Conservation (phyloP, 2,113 vertebrate species). For the Pygoscelis antarcticus region DNA sequence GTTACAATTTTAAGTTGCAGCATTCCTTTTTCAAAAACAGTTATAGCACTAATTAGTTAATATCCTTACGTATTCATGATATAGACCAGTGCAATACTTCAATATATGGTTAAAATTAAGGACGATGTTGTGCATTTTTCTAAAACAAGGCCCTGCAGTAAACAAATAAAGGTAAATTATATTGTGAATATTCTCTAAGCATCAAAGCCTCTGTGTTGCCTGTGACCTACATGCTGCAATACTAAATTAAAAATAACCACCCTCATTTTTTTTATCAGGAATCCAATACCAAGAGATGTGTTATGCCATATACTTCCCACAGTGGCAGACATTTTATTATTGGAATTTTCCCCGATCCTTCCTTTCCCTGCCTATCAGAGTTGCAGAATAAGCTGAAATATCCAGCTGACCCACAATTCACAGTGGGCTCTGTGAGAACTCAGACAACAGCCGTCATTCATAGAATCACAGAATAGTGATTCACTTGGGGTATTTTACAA, state of each 20-base stretch:
- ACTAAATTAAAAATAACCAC: not conserved
- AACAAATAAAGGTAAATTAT: not conserved
- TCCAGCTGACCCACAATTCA: slow-evolving; percentile 13
- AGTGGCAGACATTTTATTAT: not conserved
- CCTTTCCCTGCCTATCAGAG: not conserved
- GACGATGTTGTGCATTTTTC: not conserved
- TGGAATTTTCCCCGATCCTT: slow-evolving; percentile 41
- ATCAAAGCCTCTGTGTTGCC: not conserved
- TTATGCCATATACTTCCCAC: not conserved
- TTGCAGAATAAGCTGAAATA: slow-evolving; percentile 56
- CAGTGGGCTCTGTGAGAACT: not conserved
- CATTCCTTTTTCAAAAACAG: not conserved
- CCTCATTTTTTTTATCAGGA: not conserved
- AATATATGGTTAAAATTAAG: not conserved
- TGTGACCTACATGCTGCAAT: not conserved
- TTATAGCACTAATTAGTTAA: not conserved
- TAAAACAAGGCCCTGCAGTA: not conserved
- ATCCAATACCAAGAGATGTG: not conserved
- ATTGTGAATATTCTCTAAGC: not conserved
- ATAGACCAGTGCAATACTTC: not conserved
- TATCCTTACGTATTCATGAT: not conserved
- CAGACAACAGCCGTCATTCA: not conserved
- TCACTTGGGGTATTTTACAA: not conserved
- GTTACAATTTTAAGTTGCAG: not conserved
- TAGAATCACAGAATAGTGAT: too few relatives aligned